phyloP scores from a whole-genome alignment of 2,113 vertebrate genomes.

The Chaetura pelagica region DNA sequence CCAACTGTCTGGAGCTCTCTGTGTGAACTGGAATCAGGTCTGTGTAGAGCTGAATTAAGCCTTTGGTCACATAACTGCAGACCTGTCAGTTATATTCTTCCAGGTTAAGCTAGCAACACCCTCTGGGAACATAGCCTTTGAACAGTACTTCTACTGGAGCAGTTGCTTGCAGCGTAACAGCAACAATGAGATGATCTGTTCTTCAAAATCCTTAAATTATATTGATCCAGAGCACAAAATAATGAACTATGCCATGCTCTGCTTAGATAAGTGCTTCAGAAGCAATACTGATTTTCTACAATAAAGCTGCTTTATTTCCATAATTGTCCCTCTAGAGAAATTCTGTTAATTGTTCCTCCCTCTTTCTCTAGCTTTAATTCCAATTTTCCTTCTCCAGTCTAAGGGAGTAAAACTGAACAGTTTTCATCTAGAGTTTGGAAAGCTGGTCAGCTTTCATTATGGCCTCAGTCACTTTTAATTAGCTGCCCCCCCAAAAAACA shows the following conservation, averaged over 20 bases:
- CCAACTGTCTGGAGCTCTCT: neutral
- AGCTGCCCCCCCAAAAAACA: neutral
- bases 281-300: neutral
- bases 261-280: neutral
- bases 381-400: neutral
- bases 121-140: neutral
- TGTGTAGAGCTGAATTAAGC: conserved; percentile 7
- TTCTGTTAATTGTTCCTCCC: neutral
- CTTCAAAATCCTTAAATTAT: neutral
- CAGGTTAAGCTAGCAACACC: neutral
- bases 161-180: neutral
- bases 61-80: neutral
- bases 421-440: neutral
- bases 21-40: conserved; percentile 12
- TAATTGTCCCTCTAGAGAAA: neutral
- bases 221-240: neutral
- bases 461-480: conserved; percentile 32
- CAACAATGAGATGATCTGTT: neutral
- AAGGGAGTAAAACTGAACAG: neutral
- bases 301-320: conserved; percentile 5
- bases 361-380: neutral
- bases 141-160: neutral
- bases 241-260: neutral
- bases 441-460: conserved; percentile 21
- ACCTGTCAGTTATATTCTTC: neutral